Conservation (phyloP, 2,113 vertebrate species). For the Nematolebias whitei region DNA sequence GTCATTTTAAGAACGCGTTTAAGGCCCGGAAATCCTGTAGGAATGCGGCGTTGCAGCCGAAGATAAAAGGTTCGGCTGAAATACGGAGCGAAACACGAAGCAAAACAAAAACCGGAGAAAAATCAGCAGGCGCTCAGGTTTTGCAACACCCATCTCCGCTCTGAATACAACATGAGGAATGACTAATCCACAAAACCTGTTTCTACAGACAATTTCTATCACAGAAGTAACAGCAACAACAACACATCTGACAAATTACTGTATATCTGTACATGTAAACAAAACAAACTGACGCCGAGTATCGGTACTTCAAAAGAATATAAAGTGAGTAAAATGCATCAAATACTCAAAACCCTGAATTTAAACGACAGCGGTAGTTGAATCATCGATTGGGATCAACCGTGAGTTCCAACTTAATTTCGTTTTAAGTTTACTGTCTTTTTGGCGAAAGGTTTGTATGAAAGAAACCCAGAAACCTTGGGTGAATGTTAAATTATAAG, state of each 20-base stretch:
- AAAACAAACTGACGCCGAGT: too few species aligned
- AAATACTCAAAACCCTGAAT: too few species aligned
- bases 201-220: not conserved
- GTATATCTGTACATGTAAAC: not conserved
- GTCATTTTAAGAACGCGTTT: not conserved
- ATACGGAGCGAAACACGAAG: not conserved
- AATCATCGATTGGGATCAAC: not conserved
- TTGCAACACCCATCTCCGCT: not conserved
- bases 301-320: too few species aligned
- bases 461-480: too few species aligned
- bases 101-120: not conserved
- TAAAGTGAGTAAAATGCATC: too few species aligned
- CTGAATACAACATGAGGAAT: slow-evolving; percentile 1
- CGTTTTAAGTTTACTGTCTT: too few species aligned
- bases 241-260: not conserved
- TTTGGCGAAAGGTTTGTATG: not conserved
- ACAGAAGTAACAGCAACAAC: not conserved
- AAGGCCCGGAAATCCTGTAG: not conserved
- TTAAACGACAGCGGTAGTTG: not conserved
- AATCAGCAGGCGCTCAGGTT: not conserved
- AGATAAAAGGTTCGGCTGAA: not conserved
- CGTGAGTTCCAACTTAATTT: not conserved
- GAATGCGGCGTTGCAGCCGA: not conserved
- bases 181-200: slow-evolving; percentile 8
- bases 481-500: too few species aligned